A percentile compares a stretch with the other conserved stretches of the same genome.
Conservation (phyloP, 2,113 vertebrate genomes). For the Tamias sibiricus region DNA sequence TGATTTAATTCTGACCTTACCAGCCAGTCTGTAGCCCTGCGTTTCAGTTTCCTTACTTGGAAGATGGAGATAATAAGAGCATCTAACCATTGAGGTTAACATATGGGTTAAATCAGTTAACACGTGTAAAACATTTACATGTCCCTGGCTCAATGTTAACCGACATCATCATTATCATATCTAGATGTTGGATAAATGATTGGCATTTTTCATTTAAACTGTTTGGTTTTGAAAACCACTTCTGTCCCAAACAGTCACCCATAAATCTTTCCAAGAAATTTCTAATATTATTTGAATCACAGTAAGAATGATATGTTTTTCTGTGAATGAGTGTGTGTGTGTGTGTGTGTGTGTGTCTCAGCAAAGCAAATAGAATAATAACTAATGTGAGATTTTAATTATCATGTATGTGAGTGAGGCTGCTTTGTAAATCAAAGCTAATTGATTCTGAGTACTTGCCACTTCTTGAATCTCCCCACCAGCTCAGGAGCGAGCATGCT, state of each 20-base stretch:
- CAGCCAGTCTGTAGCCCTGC: not conserved
- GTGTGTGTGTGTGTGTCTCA: not conserved
- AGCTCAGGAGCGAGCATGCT: slow-evolving; percentile 55
- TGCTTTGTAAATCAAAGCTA: slow-evolving; percentile 72
- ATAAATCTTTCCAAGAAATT: slow-evolving; percentile 4
- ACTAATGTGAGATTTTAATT: slow-evolving; percentile 76
- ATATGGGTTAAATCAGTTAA: not conserved
- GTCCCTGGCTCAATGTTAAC: not conserved
- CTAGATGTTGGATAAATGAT: not conserved
- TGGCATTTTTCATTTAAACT: not conserved
- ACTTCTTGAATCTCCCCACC: slow-evolving; percentile 52
- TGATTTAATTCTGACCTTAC: not conserved
- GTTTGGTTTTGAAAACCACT: not conserved
- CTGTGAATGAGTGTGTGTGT: not conserved
- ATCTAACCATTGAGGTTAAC: not conserved
- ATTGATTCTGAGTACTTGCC: slow-evolving; percentile 67
- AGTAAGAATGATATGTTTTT: not conserved
- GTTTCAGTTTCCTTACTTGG: not conserved
- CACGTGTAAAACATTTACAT: not conserved
- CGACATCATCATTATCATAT: not conserved
- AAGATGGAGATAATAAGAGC: not conserved
- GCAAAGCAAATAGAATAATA: slow-evolving; percentile 75
- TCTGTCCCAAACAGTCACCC: not conserved
- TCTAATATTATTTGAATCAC: not conserved
- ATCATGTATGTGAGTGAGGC: slow-evolving; percentile 38